Conservation (phyloP, 64 coral and sea anemone species). For the Stichodactyla mertensii region DNA sequence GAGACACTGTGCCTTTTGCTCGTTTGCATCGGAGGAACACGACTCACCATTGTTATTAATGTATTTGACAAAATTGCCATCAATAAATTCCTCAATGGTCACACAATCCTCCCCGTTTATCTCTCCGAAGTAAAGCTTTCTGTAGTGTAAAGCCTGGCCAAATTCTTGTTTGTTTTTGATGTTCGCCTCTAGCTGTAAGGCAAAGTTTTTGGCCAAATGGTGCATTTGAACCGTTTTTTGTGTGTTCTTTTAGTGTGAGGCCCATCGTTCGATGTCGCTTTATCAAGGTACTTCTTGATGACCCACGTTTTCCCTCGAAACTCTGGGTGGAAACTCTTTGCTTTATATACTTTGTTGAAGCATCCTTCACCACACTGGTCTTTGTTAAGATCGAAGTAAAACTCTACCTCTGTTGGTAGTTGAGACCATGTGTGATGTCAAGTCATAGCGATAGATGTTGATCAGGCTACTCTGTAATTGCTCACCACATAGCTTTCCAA, state of each 20-base stretch:
- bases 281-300: conserved; percentile 50
- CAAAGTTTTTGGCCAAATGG: conserved; percentile 21
- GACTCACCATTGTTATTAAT: conserved; percentile 28
- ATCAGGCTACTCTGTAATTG: conserved; percentile 35
- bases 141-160: conserved; percentile 3
- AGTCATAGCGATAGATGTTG: conserved; percentile 39
- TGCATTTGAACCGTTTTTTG: conserved; percentile 65
- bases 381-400: conserved; percentile 17
- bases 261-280: conserved; percentile 21
- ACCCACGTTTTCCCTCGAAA: conserved; percentile 49
- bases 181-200: neutral
- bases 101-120: neutral
- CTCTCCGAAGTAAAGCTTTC: conserved; percentile 25
- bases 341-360: conserved; percentile 33
- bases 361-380: conserved; percentile 35
- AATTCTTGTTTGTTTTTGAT: conserved; percentile 1
- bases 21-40: neutral
- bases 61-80: conserved; percentile 39
- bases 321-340: conserved; percentile 38
- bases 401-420: conserved; percentile 40
- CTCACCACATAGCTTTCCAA: conserved; percentile 24
- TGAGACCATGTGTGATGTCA: conserved; percentile 45
- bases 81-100: too few species aligned
- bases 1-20: conserved; percentile 6
- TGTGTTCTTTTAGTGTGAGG: conserved; percentile 36